phyloP scores from a whole-genome alignment of 35 echinoderm and acorn worm species.

The Nesometra sesokonis region DNA sequence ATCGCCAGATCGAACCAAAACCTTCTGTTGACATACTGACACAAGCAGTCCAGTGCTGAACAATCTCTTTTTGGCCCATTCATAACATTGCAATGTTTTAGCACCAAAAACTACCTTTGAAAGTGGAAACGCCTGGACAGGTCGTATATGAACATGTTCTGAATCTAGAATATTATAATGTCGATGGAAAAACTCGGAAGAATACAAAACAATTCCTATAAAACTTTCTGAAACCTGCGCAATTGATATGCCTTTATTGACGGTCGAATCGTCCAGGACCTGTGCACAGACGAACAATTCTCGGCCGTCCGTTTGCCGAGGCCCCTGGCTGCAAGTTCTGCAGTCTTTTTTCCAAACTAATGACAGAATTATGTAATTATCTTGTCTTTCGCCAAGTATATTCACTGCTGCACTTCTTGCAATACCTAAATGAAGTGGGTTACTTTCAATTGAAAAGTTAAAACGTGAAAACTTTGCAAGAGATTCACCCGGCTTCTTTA shows the following conservation, averaged over 20 bases:
- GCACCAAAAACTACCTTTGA: constrained; percentile 95
- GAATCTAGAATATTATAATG: constrained; percentile 76
- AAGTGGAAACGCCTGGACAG: constrained; percentile 85
- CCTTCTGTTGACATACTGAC: constrained; percentile 85
- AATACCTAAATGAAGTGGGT: constrained; percentile 75
- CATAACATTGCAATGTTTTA: constrained; percentile 67
- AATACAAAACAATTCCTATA: constrained; percentile 53
- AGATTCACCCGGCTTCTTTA: constrained; percentile 1
- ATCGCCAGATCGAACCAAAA: constrained; percentile 64
- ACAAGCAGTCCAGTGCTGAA: constrained; percentile 94
- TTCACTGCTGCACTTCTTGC: constrained; percentile 61
- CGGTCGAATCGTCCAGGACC: constrained; percentile 68
- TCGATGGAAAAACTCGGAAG: constrained; percentile 63
- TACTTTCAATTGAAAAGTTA: constrained; percentile 76
- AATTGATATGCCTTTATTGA: constrained; percentile 53
- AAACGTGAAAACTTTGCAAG: constrained; percentile 82
- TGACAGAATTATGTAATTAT: constrained; percentile 66
- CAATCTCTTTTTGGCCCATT: constrained; percentile 76
- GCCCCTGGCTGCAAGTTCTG: background rate
- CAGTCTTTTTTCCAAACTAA: constrained; percentile 43
- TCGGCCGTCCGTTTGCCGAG: constrained; percentile 20
- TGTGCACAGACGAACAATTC: constrained; percentile 87
- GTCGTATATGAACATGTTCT: constrained; percentile 72
- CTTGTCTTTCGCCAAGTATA: constrained; percentile 69
- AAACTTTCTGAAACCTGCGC: constrained; percentile 57